Conservation (phyloP, 2,113 vertebrate genomes). For the Sporophila hypoxantha region DNA sequence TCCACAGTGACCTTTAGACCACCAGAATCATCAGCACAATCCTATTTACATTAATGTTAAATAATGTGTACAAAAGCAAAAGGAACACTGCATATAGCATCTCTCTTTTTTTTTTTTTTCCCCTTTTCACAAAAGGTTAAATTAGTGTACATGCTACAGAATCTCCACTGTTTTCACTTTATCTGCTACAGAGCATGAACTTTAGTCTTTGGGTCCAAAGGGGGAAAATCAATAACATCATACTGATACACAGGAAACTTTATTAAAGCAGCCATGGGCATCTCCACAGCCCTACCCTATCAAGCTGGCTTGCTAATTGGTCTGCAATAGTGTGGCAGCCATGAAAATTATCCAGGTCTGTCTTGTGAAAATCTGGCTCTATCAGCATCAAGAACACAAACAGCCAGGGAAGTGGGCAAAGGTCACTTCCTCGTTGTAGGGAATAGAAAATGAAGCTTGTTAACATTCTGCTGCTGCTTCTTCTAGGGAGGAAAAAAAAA, state of each 20-base stretch:
- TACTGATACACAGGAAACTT: conserved; percentile 42
- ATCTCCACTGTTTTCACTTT: not conserved
- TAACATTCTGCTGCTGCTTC: conserved; percentile 53
- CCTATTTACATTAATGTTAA: conserved; percentile 3
- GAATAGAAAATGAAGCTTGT: conserved; percentile 55
- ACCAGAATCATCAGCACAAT: not conserved
- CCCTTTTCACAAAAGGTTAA: not conserved
- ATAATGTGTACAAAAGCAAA: not conserved
- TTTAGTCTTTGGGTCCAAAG: conserved; percentile 37
- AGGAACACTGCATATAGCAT: not conserved
- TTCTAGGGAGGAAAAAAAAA: not conserved
- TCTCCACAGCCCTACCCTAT: conserved; percentile 27
- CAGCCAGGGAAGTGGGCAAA: conserved; percentile 25
- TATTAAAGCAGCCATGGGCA: conserved; percentile 53
- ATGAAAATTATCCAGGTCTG: conserved; percentile 38
- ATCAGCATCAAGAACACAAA: conserved; percentile 53
- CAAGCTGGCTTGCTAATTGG: conserved; percentile 53
- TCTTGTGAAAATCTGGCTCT: conserved; percentile 37
- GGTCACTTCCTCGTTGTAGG: conserved; percentile 5
- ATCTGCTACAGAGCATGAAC: conserved; percentile 15
- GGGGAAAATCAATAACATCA: conserved; percentile 46
- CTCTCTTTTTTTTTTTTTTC: not conserved
- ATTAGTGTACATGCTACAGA: not conserved
- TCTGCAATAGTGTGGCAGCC: conserved; percentile 31
- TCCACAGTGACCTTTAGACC: not conserved